phyloP scores from a whole-genome alignment of 1,140 invertebrate species.

The Diplogasteroides magnus region DNA sequence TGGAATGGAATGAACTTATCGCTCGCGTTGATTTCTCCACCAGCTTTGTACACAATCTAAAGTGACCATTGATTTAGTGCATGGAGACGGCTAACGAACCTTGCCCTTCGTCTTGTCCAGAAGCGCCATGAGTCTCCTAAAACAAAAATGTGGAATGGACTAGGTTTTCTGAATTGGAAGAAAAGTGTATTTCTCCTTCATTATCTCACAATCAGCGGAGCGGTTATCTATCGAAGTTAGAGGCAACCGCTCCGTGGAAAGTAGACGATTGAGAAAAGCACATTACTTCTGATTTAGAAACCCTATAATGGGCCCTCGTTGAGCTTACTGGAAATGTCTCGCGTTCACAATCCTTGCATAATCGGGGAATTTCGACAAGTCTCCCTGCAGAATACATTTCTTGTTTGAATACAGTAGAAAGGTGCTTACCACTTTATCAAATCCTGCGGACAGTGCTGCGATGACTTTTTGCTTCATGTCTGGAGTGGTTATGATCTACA shows the following conservation, averaged over 20 bases:
- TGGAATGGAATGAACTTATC: conserved; percentile 51
- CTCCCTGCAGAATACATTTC: too few relatives aligned
- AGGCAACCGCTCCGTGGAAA: too few relatives aligned
- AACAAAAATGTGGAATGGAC: neutral
- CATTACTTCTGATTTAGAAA: too few relatives aligned
- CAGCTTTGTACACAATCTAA: conserved; percentile 14
- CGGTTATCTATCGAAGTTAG: too few relatives aligned
- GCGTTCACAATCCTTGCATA: neutral
- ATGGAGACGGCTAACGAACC: neutral
- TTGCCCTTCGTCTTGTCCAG: neutral
- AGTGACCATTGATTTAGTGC: too few relatives aligned
- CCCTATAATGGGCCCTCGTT: too few relatives aligned
- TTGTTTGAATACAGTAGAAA: too few relatives aligned
- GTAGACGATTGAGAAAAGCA: too few relatives aligned
- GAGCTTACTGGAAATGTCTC: neutral
- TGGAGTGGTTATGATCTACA: neutral
- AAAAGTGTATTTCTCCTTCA: too few relatives aligned
- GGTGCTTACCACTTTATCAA: too few relatives aligned
- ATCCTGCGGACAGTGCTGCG: neutral
- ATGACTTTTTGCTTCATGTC: neutral
- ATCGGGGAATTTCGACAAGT: neutral
- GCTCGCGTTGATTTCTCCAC: conserved; percentile 39
- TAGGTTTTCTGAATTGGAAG: too few relatives aligned
- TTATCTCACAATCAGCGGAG: too few relatives aligned
- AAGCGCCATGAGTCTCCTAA: neutral